Conservation (phyloP, 2,113 vertebrate species). For the Mesembrinibis cayennensis region DNA sequence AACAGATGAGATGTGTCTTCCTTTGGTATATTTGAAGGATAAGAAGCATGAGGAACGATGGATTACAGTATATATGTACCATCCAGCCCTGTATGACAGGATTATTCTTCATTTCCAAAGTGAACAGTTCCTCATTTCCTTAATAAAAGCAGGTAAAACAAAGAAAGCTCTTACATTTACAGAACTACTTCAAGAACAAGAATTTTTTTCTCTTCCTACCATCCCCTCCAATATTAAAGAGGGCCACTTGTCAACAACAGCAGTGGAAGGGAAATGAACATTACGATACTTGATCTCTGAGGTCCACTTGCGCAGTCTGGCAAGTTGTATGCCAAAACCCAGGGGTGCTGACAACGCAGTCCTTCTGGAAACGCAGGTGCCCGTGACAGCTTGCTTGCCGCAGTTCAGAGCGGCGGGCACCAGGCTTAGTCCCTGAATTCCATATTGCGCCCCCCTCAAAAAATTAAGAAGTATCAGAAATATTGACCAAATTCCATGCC, state of each 20-base stretch:
- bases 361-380: fast-evolving
- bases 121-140: background rate
- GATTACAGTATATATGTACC: background rate
- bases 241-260: background rate
- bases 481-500: background rate
- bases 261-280: background rate
- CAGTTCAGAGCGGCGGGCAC: background rate
- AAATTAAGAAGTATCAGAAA: background rate
- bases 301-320: background rate
- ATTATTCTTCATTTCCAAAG: background rate
- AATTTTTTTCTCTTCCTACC: background rate
- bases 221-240: background rate
- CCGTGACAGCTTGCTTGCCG: background rate
- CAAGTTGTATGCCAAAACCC: background rate
- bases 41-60: background rate
- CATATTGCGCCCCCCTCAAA: background rate
- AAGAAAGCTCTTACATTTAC: background rate
- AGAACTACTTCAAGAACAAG: background rate
- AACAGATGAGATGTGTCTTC: background rate
- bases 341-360: fast-evolving
- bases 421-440: background rate
- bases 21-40: background rate
- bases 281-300: fast-evolving
- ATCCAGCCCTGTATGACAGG: background rate
- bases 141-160: background rate